Conservation (phyloP, 2,797 vertebrate genomes). For the Ptychadena robeensis region DNA sequence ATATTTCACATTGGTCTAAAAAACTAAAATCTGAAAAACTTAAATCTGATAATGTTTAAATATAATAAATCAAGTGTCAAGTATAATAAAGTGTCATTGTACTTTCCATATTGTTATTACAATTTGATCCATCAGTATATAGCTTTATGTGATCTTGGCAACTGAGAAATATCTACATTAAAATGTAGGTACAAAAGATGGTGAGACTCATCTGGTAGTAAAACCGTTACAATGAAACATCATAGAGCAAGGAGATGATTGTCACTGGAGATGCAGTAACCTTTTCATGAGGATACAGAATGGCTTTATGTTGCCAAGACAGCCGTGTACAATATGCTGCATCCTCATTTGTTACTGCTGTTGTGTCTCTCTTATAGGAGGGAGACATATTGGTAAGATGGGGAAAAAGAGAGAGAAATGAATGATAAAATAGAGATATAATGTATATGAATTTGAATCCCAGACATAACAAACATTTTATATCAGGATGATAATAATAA, state of each 20-base stretch:
- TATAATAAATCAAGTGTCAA: too few relatives aligned
- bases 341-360: not conserved
- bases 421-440: not conserved
- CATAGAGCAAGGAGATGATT: constrained; percentile 14
- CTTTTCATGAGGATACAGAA: constrained; percentile 42
- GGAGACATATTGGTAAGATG: not conserved
- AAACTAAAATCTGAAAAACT: too few relatives aligned
- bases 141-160: not conserved
- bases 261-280: constrained; percentile 29
- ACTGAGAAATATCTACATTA: constrained; percentile 9
- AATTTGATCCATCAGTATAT: too few relatives aligned
- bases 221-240: constrained; percentile 8
- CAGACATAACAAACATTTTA: too few relatives aligned
- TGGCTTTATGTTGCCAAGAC: constrained; percentile 34
- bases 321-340: constrained; percentile 6
- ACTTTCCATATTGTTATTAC: too few relatives aligned
- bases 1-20: too few relatives aligned
- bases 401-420: not conserved
- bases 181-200: not conserved
- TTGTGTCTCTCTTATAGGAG: not conserved
- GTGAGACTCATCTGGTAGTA: constrained; percentile 1
- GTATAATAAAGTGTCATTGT: too few relatives aligned
- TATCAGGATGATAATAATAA: too few relatives aligned
- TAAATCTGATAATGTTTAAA: too few relatives aligned
- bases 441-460: too few relatives aligned